Base-by-base conservation (phyloP, 2,797 vertebrate genomes). In the Danio jaintianensis region DNA sequence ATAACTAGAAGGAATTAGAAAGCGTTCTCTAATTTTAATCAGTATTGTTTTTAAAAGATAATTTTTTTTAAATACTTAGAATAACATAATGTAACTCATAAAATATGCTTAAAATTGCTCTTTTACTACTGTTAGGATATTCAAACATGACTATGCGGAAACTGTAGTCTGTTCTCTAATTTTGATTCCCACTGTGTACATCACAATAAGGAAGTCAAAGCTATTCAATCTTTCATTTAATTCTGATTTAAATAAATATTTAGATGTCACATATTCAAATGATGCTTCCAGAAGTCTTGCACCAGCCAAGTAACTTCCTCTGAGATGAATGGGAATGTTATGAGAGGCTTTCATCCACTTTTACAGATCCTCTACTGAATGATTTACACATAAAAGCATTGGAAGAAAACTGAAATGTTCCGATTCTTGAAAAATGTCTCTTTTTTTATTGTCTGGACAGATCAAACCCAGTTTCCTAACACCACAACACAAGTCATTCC, bases 401-500 rank as follows among this genome's bases (percentile, higher is more conserved):
- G 18, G 22, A 20, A 45, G 9, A 61, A 48, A 74, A 6, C 13
- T 38, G 29, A 74, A 59, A 29, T 22, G n/a, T 53, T n/a, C 13
- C 53, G n/a, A 64, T 43, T n/a, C 45, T 47, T 47, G 20, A 59
- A 4, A 43, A 29, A 29, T 29, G 29, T 29, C 29, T 29, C n/a
- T 15, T 16, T 5, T 47, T 9, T 38, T n/a, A 6, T 7, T 50
- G 38, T 64, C 4, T 36, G 18, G 22, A 59, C 43, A 61, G 43
- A 69, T 78, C 64, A 78, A 61, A 61, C 59, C 64, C 55, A 50
- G 66, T 40, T 78, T 70, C 66, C 36, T 48, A 16, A 29, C 5
- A 15, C n/a, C 64, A 77, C 6, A 36, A 58, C 63, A 22, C 55
- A 29, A 61, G 43, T 22, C 55, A 52, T 50, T 69, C 29, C 36